phyloP scores from a whole-genome alignment of 2,888 invertebrate genomes.

The Acleris laterana region DNA sequence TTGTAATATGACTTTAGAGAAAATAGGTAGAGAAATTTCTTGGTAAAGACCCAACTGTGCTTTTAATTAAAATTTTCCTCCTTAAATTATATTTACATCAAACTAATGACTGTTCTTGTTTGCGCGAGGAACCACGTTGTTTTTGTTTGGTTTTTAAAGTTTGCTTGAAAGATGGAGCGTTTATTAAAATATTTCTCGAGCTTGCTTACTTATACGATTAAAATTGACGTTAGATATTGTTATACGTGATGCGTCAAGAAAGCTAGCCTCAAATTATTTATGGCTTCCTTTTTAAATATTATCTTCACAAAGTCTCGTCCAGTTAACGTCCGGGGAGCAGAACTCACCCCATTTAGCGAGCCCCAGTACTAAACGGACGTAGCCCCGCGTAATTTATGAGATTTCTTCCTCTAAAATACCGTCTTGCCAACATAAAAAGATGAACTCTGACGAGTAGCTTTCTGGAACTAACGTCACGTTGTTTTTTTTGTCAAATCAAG shows the following conservation, averaged over 20 bases:
- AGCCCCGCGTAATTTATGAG: conserved; percentile 42
- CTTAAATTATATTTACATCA: conserved; percentile 40
- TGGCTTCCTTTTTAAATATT: conserved; percentile 32
- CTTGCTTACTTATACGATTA: too few species aligned
- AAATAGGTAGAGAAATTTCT: conserved; percentile 21
- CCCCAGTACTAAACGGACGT: conserved; percentile 44
- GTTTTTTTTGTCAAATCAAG: conserved; percentile 10
- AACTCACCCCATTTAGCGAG: conserved; percentile 47
- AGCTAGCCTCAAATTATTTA: conserved; percentile 7
- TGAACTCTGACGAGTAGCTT: conserved; percentile 22
- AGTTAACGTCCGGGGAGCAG: conserved; percentile 42
- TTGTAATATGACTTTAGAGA: conserved; percentile 21
- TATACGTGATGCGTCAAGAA: too few species aligned
- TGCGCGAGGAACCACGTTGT: conserved; percentile 10
- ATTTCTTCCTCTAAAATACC: conserved; percentile 43
- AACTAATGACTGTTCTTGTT: conserved; percentile 39
- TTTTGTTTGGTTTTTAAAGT: conserved; percentile 14
- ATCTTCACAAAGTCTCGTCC: conserved; percentile 23
- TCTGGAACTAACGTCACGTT: conserved; percentile 7
- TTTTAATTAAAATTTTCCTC: conserved; percentile 44
- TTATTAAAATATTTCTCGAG: too few species aligned
- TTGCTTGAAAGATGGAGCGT: background rate
- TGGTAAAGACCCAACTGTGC: conserved; percentile 18
- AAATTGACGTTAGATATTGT: too few species aligned
- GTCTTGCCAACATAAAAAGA: conserved; percentile 31